Evolutionary conservation across 2,888 invertebrate species (phyloP).

Genomic region (Calameuta filiformis): DNA sequence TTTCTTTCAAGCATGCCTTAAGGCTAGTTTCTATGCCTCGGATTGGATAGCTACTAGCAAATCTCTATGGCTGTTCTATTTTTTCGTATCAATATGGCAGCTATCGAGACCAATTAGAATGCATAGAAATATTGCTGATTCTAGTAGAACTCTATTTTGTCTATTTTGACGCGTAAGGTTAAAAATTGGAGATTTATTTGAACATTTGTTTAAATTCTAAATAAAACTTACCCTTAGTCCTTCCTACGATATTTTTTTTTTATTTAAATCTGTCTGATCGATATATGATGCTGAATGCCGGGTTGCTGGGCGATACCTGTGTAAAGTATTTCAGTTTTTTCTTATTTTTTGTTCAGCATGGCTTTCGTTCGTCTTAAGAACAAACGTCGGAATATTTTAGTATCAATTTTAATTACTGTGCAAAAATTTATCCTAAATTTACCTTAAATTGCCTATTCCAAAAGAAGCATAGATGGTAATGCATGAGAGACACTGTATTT

Average conservation of each 20-base stretch:
- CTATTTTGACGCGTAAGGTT: background rate
- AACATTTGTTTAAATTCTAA: background rate
- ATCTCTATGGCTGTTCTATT: background rate
- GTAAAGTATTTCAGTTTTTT: background rate
- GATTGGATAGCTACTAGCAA: background rate
- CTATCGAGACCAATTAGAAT: background rate
- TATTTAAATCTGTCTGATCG: background rate
- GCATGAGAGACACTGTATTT: background rate
- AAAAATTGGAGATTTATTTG: background rate
- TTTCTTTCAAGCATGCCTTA: slow-evolving; percentile 12
- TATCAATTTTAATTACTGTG: background rate
- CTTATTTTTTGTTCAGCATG: background rate
- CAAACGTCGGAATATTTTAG: background rate
- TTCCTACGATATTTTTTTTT: background rate
- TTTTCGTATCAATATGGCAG: background rate
- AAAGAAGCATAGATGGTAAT: background rate
- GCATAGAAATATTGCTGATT: background rate
- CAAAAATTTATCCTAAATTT: background rate
- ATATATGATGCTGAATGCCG: background rate
- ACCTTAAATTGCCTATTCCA: background rate
- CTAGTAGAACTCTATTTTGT: background rate
- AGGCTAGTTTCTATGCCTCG: background rate
- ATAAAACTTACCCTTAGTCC: background rate
- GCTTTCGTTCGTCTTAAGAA: background rate
- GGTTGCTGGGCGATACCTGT: background rate